Conservation (phyloP, 2,113 vertebrate species). For the Chloropsis cyanopogon region DNA sequence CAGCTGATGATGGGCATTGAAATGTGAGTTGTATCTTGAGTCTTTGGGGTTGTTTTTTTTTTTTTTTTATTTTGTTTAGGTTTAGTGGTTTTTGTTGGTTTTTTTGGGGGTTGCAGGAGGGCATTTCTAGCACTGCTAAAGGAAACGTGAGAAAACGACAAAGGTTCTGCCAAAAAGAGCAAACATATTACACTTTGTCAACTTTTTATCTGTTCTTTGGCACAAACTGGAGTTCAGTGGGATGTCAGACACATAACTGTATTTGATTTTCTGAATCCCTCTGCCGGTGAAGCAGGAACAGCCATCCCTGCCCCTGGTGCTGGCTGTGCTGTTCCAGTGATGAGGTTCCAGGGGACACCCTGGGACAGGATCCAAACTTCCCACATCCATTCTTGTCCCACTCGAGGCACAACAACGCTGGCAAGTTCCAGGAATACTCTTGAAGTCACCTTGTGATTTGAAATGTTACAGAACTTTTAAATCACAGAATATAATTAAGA, state of each 20-base stretch:
- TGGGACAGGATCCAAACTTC: neutral
- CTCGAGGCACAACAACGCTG: neutral
- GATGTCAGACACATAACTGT: neutral
- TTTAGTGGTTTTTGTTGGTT: accelerated
- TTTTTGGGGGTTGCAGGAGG: neutral
- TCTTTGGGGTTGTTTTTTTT: neutral
- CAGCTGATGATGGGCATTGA: neutral
- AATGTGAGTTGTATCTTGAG: neutral
- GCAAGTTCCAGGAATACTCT: neutral
- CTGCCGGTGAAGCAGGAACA: neutral
- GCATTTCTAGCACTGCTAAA: neutral
- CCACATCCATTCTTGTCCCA: neutral
- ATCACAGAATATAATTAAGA: neutral
- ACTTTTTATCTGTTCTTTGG: neutral
- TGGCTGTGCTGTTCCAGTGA: neutral
- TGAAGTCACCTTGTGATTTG: neutral
- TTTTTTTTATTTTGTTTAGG: neutral
- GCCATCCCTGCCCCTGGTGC: neutral
- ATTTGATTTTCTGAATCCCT: neutral
- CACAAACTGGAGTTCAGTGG: neutral
- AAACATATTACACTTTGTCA: neutral
- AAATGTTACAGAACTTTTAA: neutral
- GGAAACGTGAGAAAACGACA: neutral
- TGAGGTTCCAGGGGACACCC: neutral
- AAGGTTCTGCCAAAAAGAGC: neutral